These are phyloP conservation scores for Epiblema foenella DNA, from an alignment of 2,888 invertebrate genomes.

Conservation along the genomic window DNA sequence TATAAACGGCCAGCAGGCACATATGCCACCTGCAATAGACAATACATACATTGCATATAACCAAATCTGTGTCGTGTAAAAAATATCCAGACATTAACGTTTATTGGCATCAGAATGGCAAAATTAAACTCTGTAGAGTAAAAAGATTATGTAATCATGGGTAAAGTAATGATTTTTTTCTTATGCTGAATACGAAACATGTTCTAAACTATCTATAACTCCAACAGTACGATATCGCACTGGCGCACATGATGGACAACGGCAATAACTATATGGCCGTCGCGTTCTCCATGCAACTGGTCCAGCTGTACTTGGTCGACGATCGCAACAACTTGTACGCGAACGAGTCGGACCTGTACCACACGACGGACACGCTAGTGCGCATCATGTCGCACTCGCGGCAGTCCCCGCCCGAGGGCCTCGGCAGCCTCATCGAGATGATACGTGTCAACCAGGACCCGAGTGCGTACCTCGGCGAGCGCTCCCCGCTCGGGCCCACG, in stretches of 20 bases:
- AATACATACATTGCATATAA: no score
- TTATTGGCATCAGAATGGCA: no score
- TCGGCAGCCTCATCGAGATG: conserved; percentile 92
- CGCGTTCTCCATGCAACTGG: conserved; percentile 95
- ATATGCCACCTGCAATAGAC: no score
- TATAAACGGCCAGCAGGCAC: no score
- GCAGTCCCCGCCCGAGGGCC: conserved; percentile 92
- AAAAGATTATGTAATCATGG: no score
- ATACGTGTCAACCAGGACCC: conserved; percentile 90
- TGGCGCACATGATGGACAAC: conserved; percentile 94
- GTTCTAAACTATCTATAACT: conserved; percentile 4
- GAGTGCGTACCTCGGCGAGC: conserved; percentile 89
- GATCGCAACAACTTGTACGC: conserved; percentile 91
- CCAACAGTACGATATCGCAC: conserved; percentile 89
- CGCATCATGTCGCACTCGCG: conserved; percentile 90
- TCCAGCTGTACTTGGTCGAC: conserved; percentile 93
- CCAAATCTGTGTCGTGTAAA: no score
- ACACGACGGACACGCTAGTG: conserved; percentile 93
- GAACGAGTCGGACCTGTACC: conserved; percentile 93
- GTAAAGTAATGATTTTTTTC: no score
- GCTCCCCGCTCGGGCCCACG: conserved; percentile 91
- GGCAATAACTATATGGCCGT: conserved; percentile 93
- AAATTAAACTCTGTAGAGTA: no score
- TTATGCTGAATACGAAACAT: no score
- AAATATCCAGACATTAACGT: no score